Evolutionary conservation across 2,113 vertebrate genomes (phyloP).

Genomic region (Gallinago media): DNA sequence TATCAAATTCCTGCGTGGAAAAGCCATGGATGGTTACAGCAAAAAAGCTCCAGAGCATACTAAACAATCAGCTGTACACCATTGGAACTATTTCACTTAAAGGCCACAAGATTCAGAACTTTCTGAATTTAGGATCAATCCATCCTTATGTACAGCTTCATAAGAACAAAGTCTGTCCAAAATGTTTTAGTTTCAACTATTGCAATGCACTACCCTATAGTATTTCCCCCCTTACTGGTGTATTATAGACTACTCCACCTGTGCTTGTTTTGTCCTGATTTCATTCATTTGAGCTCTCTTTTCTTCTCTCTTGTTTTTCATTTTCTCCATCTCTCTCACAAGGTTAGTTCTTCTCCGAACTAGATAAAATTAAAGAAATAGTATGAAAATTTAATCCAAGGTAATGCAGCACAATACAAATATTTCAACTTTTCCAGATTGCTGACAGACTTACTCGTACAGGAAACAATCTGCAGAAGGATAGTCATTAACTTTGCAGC

Average conservation of each 20-base stretch:
- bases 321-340: constrained; percentile 84
- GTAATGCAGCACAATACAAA: background rate
- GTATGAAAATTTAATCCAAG: background rate
- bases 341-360: constrained; percentile 84
- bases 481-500: background rate
- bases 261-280: constrained; percentile 83
- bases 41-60: background rate
- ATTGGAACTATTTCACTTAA: background rate
- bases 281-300: constrained; percentile 81
- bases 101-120: background rate
- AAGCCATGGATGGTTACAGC: background rate
- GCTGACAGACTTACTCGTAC: background rate
- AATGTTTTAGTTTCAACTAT: background rate
- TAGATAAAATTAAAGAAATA: constrained; percentile 43
- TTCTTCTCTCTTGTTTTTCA: constrained; percentile 86
- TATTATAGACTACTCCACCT: constrained; percentile 76
- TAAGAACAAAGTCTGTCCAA: background rate
- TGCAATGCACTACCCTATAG: background rate
- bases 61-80: background rate
- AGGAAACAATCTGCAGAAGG: background rate
- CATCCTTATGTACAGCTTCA: background rate
- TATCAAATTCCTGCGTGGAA: constrained; percentile 84
- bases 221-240: background rate
- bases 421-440: background rate
- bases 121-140: background rate